These are phyloP conservation scores for Carcinoscorpius rotundicauda DNA, from an alignment of 1,140 invertebrate species.

Conservation along the genomic window DNA sequence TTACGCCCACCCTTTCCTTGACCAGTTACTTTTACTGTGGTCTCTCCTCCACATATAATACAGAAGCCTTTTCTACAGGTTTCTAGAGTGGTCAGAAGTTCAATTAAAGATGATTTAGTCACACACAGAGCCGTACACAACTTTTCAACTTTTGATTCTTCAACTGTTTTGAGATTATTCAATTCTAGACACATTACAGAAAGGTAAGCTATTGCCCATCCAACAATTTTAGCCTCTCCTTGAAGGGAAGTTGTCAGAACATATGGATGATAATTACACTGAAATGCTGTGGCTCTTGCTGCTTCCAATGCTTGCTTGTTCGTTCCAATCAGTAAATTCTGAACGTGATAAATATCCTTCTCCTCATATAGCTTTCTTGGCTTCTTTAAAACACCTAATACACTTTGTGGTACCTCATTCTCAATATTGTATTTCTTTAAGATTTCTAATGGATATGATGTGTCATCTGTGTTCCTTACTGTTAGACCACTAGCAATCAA, in stretches of 20 bases:
- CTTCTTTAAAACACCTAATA: slow-evolving; percentile 11
- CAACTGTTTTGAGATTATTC: background rate
- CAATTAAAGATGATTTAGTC: background rate
- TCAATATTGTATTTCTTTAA: slow-evolving; percentile 47
- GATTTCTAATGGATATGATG: slow-evolving; percentile 41
- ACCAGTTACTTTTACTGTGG: slow-evolving; percentile 58
- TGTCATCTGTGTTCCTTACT: slow-evolving; percentile 40
- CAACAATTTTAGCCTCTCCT: slow-evolving; percentile 54
- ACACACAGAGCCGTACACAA: too few species aligned
- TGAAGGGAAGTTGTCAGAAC: slow-evolving; percentile 52
- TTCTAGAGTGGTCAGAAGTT: slow-evolving; percentile 4
- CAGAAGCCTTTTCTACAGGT: slow-evolving; percentile 39
- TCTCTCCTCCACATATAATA: slow-evolving; percentile 74
- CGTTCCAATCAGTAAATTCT: slow-evolving; percentile 69
- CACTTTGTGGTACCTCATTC: slow-evolving; percentile 12
- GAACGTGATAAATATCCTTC: slow-evolving; percentile 38
- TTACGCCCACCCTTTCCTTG: slow-evolving; percentile 76
- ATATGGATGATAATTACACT: slow-evolving; percentile 43
- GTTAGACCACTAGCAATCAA: slow-evolving; percentile 94
- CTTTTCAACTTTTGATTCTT: background rate
- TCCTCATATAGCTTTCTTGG: slow-evolving; percentile 1
- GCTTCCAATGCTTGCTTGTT: slow-evolving; percentile 57
- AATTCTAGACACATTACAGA: background rate
- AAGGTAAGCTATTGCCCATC: slow-evolving; percentile 31
- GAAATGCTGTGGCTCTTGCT: slow-evolving; percentile 39